Evolutionary conservation across 1,140 invertebrate genomes (phyloP), one percentile per base, ranked within the genome.

Genomic region (Zophobas morio): DNA sequence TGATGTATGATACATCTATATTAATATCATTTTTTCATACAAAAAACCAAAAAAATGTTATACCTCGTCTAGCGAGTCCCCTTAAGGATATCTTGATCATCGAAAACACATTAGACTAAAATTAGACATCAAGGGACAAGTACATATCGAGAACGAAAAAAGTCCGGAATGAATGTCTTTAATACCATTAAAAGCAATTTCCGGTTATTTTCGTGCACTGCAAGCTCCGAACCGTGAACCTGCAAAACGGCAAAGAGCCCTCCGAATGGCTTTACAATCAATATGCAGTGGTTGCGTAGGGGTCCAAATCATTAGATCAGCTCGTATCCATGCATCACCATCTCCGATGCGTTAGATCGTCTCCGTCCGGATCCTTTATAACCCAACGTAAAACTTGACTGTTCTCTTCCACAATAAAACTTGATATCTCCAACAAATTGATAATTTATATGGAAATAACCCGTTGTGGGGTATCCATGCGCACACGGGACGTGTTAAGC

Each of bases 381-480:
- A 20, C 37, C 32, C 53, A 72, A 56, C 71, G 54, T 54, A 40
- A 53, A 73, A 73, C 8, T 56, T 54, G 53, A 51, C 70, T 63
- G 57, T 51, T 35, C 60, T 36, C 37, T 76, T 53, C n/a, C 32
- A 70, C 57, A 76, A 0, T 20, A 70, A 51, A 54, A 36, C 36
- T 34, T 51, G 35, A 8, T 75, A 66, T 66, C 74, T 75, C 54
- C 3, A 36, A 37, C 47, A 70, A 76, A 76, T 70, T 76, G 60
- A 76, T 76, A 76, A 76, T 76, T 76, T 76, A 70, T 76, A 76
- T 76, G 75, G 60, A 70, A 76, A 76, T 76, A 32, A 47, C 57
- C 47, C 36, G 40, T 70, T 76, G 20, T 76, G 75, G 46, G 46
- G 75, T 60, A 60, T 20, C 46, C 76, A 71, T 72, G 76, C 76